A percentile compares a stretch with the other conserved stretches of the same genome.
Evolutionary conservation across 2,113 vertebrate species (phyloP).

Genomic region (Laticauda laticaudata): DNA sequence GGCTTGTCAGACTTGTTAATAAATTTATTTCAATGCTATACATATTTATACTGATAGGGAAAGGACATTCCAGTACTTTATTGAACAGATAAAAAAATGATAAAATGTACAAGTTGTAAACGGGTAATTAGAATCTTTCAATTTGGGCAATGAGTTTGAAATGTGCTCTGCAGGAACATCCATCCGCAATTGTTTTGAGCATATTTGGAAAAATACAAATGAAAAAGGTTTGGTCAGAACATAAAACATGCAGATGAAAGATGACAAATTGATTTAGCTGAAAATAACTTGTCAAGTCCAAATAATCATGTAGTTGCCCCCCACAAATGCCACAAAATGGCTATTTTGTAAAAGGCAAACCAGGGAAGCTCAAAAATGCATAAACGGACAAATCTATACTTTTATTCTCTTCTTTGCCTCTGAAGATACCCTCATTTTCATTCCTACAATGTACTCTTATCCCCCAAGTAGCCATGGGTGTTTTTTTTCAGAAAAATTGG

Average conservation of each 20-base stretch:
- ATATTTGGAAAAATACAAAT: neutral
- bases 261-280: neutral
- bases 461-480: neutral
- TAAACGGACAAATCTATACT: neutral
- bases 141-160: neutral
- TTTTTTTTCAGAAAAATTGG: neutral
- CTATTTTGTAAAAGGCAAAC: neutral
- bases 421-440: neutral
- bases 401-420: neutral
- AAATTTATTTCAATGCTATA: neutral
- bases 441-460: neutral
- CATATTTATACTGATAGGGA: constrained; percentile 7
- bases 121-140: neutral
- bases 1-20: neutral
- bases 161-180: neutral
- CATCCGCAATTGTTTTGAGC: neutral
- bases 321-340: neutral
- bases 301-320: neutral
- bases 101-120: neutral
- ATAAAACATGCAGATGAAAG: neutral
- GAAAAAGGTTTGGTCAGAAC: neutral
- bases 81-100: neutral
- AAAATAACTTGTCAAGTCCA: neutral
- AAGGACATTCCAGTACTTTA: neutral
- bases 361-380: neutral